These are phyloP conservation scores for Himalopsyche anomala DNA, from an alignment of 2,888 invertebrate genomes.

Conservation along the genomic window DNA sequence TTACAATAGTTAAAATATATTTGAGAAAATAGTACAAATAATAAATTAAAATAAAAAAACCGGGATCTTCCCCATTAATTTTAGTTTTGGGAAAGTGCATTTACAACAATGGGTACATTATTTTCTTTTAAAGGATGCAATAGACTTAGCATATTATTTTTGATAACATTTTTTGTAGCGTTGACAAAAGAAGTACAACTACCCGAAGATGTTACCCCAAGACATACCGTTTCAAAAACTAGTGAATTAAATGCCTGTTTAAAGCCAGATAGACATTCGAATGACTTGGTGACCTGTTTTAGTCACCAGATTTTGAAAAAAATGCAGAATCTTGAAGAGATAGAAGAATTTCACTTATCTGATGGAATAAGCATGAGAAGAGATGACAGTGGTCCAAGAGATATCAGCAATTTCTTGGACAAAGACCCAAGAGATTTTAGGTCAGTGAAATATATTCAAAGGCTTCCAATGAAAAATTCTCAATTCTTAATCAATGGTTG, in stretches of 20 bases:
- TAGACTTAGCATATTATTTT: conserved; percentile 47
- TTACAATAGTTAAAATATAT: too few relatives aligned
- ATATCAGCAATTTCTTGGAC: conserved; percentile 82
- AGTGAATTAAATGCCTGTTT: conserved; percentile 71
- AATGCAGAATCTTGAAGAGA: conserved; percentile 81
- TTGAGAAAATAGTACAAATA: too few relatives aligned
- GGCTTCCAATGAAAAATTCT: background rate
- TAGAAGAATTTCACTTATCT: conserved; percentile 81
- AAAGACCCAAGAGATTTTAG: conserved; percentile 86
- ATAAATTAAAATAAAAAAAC: too few relatives aligned
- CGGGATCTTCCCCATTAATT: too few relatives aligned
- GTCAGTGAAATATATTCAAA: conserved; percentile 70
- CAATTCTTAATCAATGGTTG: conserved; percentile 39
- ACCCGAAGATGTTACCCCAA: conserved; percentile 54
- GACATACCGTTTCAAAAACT: conserved; percentile 59
- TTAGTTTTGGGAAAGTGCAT: background rate
- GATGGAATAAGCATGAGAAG: conserved; percentile 81
- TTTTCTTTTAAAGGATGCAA: background rate
- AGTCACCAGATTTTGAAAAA: conserved; percentile 83
- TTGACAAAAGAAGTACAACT: conserved; percentile 63
- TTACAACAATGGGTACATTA: conserved; percentile 41
- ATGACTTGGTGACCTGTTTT: conserved; percentile 80
- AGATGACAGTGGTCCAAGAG: conserved; percentile 81
- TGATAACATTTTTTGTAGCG: conserved; percentile 54
- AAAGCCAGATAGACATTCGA: conserved; percentile 70